A percentile compares a stretch with the other conserved stretches of the same genome.
Conservation (phyloP, 2,797 vertebrate species). For the Tinamus major region DNA sequence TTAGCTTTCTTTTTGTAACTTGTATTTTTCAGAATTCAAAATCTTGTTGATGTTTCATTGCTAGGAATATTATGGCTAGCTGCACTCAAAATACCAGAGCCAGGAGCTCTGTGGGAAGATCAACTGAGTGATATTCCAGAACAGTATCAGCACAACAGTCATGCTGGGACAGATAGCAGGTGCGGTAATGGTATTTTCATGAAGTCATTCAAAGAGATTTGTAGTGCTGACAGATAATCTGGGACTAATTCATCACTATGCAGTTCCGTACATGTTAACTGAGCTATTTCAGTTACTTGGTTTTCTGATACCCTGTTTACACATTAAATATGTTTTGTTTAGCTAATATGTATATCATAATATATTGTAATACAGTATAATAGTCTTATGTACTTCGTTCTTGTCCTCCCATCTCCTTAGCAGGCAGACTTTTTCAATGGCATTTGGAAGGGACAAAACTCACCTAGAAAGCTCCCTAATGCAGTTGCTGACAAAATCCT, state of each 20-base stretch:
- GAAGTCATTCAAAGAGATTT: background rate
- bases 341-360: background rate
- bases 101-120: background rate
- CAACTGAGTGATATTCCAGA: accelerated
- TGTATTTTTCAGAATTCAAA: background rate
- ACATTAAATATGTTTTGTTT: background rate
- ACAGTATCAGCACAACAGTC: background rate
- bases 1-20: background rate
- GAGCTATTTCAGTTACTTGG: background rate
- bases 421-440: background rate
- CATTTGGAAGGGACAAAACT: background rate
- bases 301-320: background rate
- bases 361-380: background rate
- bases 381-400: background rate
- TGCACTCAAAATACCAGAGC: background rate
- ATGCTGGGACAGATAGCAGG: background rate
- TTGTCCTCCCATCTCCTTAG: background rate
- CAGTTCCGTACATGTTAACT: background rate
- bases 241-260: background rate
- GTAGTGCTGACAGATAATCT: background rate
- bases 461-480: constrained; percentile 2
- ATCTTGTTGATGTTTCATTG: background rate
- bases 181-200: background rate
- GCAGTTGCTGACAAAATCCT: background rate
- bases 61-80: background rate